Evolutionary conservation across 2,113 vertebrate species (phyloP), one percentile per base, ranked within the genome.

Genomic region (Mungos mungo): DNA sequence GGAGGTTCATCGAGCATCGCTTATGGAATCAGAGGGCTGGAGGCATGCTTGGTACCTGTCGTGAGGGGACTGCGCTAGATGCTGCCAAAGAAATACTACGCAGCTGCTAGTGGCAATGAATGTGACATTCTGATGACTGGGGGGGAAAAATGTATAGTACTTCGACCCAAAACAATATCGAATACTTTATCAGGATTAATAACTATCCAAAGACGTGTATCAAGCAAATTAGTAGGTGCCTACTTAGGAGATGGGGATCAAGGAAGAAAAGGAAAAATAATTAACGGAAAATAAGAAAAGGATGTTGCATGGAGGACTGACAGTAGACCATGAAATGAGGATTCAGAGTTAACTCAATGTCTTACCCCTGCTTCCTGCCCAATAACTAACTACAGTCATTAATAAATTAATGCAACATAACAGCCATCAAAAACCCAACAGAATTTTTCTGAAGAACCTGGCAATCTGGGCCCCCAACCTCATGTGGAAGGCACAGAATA

Each of bases 131-230:
- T 65, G 4, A 47, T 65, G 45, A 72, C 13, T 50, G 81, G 79
- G 57, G 50, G 83, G 65, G 41, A 41, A 57, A 68, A 72, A 68
- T 81, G 29, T 68, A 25, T 54, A 66, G 54, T 41, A 68, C 65
- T 81, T 69, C 69, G 94, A 96, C 45, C 65, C 57, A 80, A 41
- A 92, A 79, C 38, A 77, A 54, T 65, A 50, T 9, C 57, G 74
- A 95, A 72, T 92, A 92, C 95, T 77, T 92, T 66, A 69, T 84
- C 45, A 68, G 57, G 9, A 41, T 90, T 65, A 63, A 80, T 54
- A 83, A 76, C 33, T 89, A n/a, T 14, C 25, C 88, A 87, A 63
- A 96, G 86, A 91, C 14, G 33, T 14, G 19, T 23, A 83, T 31
- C 57, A 65, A 74, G 72, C 21, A 65, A 82, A 85, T 54, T 31